phyloP scores from a whole-genome alignment of 2,888 invertebrate species.

The Gastracanthus pulcherrimus region DNA sequence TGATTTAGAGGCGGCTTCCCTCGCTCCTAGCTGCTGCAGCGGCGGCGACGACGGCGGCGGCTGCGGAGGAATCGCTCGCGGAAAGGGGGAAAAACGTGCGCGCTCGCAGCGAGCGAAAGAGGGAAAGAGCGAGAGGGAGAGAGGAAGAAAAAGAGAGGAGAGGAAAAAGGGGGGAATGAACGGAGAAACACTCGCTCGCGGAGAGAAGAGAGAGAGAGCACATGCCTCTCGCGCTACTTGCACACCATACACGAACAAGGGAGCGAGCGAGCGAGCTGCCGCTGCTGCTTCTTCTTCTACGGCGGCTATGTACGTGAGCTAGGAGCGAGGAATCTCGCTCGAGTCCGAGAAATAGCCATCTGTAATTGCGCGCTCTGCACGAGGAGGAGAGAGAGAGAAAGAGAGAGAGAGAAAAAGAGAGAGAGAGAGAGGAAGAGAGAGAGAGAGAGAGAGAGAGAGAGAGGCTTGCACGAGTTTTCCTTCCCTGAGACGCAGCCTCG shows the following conservation, averaged over 20 bases:
- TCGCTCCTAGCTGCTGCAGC: background rate
- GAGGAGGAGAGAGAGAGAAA: background rate
- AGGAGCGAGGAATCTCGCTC: constrained; percentile 44
- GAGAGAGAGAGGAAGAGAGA: background rate
- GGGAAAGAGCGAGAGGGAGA: constrained; percentile 34
- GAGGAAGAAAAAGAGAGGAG: constrained; percentile 24
- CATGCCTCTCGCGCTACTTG: constrained; percentile 52
- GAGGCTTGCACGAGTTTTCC: constrained; percentile 8
- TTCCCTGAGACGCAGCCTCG: constrained; percentile 21
- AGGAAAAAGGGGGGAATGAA: constrained; percentile 41
- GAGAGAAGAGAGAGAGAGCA: too few species aligned
- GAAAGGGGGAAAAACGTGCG: constrained; percentile 19
- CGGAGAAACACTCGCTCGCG: constrained; percentile 37
- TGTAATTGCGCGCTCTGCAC: constrained; percentile 32
- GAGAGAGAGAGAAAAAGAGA: too few species aligned
- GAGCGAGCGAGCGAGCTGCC: background rate
- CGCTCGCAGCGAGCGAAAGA: constrained; percentile 44
- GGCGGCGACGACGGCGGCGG: background rate
- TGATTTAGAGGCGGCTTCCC: constrained; percentile 54
- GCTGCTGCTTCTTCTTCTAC: constrained; percentile 6
- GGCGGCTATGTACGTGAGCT: background rate
- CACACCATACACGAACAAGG: constrained; percentile 41
- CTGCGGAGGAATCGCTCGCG: constrained; percentile 3
- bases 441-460: too few species aligned
- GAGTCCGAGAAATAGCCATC: constrained; percentile 50